A percentile compares a stretch with the other conserved stretches of the same genome.
phyloP scores from a whole-genome alignment of 1,140 invertebrate genomes.

The Cydia pomonella region DNA sequence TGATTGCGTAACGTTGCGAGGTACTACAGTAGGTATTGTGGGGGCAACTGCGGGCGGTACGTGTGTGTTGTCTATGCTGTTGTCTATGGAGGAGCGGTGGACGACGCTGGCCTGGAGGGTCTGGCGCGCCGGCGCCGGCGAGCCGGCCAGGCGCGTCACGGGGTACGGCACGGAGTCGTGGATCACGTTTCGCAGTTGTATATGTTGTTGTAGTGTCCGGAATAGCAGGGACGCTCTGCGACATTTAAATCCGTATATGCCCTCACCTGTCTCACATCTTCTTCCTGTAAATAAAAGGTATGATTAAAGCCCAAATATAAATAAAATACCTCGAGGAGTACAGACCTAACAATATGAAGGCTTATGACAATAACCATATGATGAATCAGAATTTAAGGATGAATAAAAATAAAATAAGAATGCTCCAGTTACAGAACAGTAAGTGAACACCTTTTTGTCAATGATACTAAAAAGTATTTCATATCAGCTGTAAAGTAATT shows the following conservation, averaged over 20 bases:
- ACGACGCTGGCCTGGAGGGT: conserved; percentile 72
- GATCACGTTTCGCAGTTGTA: conserved; percentile 84
- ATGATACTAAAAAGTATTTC: too few species aligned
- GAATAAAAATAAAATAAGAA: too few species aligned
- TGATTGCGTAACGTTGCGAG: conserved; percentile 61
- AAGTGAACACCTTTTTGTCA: too few species aligned
- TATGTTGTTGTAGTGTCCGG: conserved; percentile 92
- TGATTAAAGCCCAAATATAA: background rate
- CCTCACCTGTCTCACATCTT: conserved; percentile 93
- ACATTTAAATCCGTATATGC: conserved; percentile 97
- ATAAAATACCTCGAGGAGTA: too few species aligned
- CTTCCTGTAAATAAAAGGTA: conserved; percentile 79
- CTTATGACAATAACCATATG: too few species aligned
- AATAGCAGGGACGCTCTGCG: conserved; percentile 94
- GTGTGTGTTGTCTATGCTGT: conserved; percentile 51
- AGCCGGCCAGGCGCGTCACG: conserved; percentile 63
- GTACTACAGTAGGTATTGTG: conserved; percentile 51
- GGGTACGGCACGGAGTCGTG: conserved; percentile 82
- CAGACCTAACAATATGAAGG: too few species aligned
- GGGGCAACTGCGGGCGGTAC: conserved; percentile 46
- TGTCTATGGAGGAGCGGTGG: conserved; percentile 71
- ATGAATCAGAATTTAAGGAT: too few species aligned
- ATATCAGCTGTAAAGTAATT: too few species aligned
- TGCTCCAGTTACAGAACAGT: too few species aligned
- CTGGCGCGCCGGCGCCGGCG: conserved; percentile 66